Conservation (phyloP, 1,140 invertebrate species). For the Sogatella furcifera region DNA sequence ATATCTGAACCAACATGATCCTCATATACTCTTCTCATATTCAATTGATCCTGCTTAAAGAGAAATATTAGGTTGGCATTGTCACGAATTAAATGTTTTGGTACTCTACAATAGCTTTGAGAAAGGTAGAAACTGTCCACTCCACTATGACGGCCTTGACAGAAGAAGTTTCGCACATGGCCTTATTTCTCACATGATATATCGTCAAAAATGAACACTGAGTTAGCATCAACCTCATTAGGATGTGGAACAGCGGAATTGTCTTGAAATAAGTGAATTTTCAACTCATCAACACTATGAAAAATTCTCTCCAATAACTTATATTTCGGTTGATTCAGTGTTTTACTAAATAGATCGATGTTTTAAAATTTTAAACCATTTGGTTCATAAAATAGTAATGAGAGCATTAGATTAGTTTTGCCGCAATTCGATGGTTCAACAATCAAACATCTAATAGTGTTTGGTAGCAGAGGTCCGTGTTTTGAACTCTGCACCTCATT, state of each 20-base stretch:
- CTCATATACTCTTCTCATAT: constrained; percentile 32
- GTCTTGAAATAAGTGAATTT: background rate
- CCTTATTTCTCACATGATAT: constrained; percentile 4
- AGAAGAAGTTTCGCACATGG: constrained; percentile 25
- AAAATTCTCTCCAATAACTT: constrained; percentile 8
- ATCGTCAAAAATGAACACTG: too few relatives aligned
- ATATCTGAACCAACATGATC: constrained; percentile 28
- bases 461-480: too few relatives aligned
- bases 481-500: too few relatives aligned
- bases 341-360: constrained; percentile 27
- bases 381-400: constrained; percentile 22
- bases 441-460: too few relatives aligned
- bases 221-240: too few relatives aligned
- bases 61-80: constrained; percentile 31
- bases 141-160: constrained; percentile 29
- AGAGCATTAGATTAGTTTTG: constrained; percentile 29
- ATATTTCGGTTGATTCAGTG: constrained; percentile 25
- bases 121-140: constrained; percentile 32
- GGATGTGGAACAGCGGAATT: constrained; percentile 7
- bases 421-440: constrained; percentile 17
- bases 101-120: constrained; percentile 29
- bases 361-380: constrained; percentile 29
- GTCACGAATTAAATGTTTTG: constrained; percentile 31
- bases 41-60: constrained; percentile 32
- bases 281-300: background rate